Evolutionary conservation across 2,113 vertebrate genomes (phyloP), one percentile per base, ranked within the genome.

Genomic region (Synchiropus splendidus): DNA sequence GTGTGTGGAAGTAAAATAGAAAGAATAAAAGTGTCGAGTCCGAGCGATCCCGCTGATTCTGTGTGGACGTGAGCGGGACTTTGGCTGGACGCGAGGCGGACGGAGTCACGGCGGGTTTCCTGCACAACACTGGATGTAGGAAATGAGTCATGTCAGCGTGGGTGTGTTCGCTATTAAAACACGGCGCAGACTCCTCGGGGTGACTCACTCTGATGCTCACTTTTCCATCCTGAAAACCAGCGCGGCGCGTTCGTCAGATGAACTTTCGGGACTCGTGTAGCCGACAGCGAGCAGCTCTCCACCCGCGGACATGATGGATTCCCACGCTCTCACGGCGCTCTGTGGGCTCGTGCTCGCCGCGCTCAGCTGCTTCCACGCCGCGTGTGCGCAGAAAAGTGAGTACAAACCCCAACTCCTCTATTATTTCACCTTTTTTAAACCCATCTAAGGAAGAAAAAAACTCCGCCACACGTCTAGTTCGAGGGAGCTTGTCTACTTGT

Each of bases 71-170:
- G 18, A 12, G 6, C 10, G 36, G 9, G 6, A 3, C 4, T 17
- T 14, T 33, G 31, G n/a, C n/a, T n/a, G 43, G 43, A 21, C 33
- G 18, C 18, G 43, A 34, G 11, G 9, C 10, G 17, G 42, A 61
- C 39, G 42, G 56, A 45, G 32, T 37, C 45, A n/a, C 61, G 16
- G 58, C 53, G 64, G 68, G 77, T 80, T 77, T 78, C 73, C 77
- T 78, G 72, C 58, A 36, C 51, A 74, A 67, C 76, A 74, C 69
- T 75, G 62, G 72, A 83, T 76, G n/a, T n/a, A 80, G 84, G 84
- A 86, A 86, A 81, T 86, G 84, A 86, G 67, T 86, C 84, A 86
- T 75, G 80, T 64, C 58, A 45, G 83, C 78, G 84, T 85, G 84
- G 82, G 84, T 80, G 84, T 83, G 84, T 79, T 67, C 78, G 52